Base-by-base conservation (phyloP, 2,113 vertebrate species). In the Phalacrocorax brasilianus region DNA sequence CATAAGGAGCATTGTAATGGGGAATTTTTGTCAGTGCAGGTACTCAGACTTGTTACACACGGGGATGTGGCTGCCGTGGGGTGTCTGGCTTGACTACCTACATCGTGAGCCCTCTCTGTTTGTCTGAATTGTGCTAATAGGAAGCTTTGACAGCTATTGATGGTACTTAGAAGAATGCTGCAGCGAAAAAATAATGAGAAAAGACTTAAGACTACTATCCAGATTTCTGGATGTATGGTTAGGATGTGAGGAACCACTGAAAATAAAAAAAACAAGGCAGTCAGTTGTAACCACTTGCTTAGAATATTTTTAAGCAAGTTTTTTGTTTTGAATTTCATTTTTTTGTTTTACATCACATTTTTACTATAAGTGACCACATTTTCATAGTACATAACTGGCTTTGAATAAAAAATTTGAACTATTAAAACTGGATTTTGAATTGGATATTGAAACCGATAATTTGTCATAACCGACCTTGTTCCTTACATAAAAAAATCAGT, bases 1-100 rank as follows among this genome's bases (percentile, higher is more conserved):
- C 0, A 2, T 11, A 19, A 53, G 62, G 53, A 35, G 15, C 2
- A 1, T 7, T 5, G 16, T 6, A 3, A 12, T 4, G 32, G 65
- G 45, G 22, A 44, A 13, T 28, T 32, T 19, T 12, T 10, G 47
- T 52, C 52, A 2, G 49, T 14, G 56, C 14, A 14, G 83, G 12
- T 16, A 15, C 44, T 44, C 30, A 15, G 50, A 18, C 2, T 3
- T 4, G 24, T 5, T 14, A 17, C 52, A 9, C 20, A 0, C 0
- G 1, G 42, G 40, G n/a, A 6, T 35, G 40, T 8, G 23, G 5
- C 65, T 52, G 73, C 40, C 35, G 10, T 9, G 3, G 14, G 2
- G 33, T 20, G 33, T 7, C 55, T 49, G 50, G 18, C 50, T 27
- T 2, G n/a, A 8, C 32, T 26, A 2, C 15, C n/a, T 16, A 70